phyloP scores from a whole-genome alignment of 2,888 invertebrate genomes.

The Caenorhabditis macrosperma region DNA sequence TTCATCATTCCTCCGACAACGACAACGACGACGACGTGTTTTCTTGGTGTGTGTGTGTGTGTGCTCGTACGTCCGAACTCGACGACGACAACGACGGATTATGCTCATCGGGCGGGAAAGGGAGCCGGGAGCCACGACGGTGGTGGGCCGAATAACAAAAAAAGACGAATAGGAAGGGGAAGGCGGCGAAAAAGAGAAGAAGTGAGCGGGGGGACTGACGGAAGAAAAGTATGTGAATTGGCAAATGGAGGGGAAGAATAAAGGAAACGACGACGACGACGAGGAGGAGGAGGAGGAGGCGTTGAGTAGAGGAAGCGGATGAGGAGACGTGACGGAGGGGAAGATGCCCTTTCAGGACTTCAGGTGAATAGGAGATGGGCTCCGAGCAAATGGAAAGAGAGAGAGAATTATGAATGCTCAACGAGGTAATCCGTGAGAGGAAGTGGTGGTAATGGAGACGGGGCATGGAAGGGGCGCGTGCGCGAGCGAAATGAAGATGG shows the following conservation, averaged over 20 bases:
- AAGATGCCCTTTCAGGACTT: slow-evolving; percentile 6
- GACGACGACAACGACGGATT: no score
- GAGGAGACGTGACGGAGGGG: not conserved
- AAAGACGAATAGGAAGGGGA: slow-evolving; percentile 8
- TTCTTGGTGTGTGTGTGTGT: slow-evolving; percentile 9
- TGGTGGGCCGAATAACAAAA: no score
- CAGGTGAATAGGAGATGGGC: not conserved
- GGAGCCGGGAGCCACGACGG: not conserved
- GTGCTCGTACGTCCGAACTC: not conserved
- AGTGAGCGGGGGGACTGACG: no score
- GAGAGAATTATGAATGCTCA: not conserved
- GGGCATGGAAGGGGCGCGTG: not conserved
- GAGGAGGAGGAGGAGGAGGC: slow-evolving; percentile 10
- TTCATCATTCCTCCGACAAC: no score
- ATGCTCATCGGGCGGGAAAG: no score
- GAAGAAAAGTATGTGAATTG: slow-evolving; percentile 31
- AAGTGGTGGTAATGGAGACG: not conserved
- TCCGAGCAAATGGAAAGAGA: not conserved
- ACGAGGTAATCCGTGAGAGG: not conserved
- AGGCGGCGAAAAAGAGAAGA: no score
- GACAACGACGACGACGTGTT: no score
- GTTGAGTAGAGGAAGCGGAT: slow-evolving; percentile 20
- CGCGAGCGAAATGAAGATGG: not conserved
- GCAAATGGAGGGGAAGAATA: slow-evolving; percentile 48
- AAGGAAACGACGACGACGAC: not conserved